Evolutionary conservation across 2,113 vertebrate genomes (phyloP), one percentile per base, ranked within the genome.

Genomic region (Centrocercus urophasianus): DNA sequence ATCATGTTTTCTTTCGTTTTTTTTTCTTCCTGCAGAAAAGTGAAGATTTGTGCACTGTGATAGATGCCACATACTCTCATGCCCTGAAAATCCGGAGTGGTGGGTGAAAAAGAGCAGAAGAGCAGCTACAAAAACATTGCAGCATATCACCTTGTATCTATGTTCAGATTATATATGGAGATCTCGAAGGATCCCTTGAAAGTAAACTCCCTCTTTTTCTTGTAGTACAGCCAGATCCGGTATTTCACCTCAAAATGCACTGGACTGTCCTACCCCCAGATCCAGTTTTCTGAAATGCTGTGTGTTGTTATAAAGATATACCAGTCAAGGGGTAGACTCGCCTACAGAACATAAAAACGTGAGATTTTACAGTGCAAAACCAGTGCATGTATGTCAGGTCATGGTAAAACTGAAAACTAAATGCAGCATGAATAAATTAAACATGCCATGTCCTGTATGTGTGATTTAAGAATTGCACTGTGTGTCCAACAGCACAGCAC

Each of bases 401-500:
- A 42, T 3, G 8, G 19, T 79, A 57, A 90, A 88, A 70, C 20
- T 6, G 50, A 57, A 81, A 87, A 59, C 36, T 2, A 60, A 76
- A 80, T 6, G 45, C 6, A 28, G 5, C 11, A 45, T 18, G 14
- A 57, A 64, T 38, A 45, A 73, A 59, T 0, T 0, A 36, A 48
- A 73, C 76, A 52, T 6, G 6, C 38, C 14, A 32, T 36, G 3
- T 81, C 52, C 11, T 52, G n/a, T 36, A 13, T 28, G 10, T 25
- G 5, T 14, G 25, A 70, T 8, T 42, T 85, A 84, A 42, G 1
- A 59, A 64, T 6, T 14, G 2, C 13, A 47, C 2, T 17, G 10
- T 11, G 15, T 36, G 15, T 36, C 9, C 2, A 2, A 2, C 4
- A 20, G 1, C 27, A 12, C 17, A n/a, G 24, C 0, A 0, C 12